phyloP scores from a whole-genome alignment of 2,888 invertebrate genomes.

The Polydrusus cervinus region DNA sequence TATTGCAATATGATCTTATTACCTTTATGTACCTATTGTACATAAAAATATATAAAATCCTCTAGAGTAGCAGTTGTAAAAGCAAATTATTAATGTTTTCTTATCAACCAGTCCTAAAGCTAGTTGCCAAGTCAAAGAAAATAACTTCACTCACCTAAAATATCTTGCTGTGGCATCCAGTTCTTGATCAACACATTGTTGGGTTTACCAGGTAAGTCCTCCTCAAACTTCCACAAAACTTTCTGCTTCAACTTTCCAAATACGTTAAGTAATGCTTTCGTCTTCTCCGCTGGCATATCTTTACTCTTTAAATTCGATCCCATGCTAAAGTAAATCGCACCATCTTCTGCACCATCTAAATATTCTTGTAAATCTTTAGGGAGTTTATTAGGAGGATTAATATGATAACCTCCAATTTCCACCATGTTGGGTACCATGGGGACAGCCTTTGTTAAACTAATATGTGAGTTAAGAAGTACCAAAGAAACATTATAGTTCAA shows the following conservation, averaged over 20 bases:
- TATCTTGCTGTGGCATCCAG: constrained; percentile 79
- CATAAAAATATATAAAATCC: too few relatives aligned
- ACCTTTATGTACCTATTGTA: too few relatives aligned
- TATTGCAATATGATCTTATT: too few relatives aligned
- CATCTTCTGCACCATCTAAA: constrained; percentile 58
- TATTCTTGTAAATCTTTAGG: constrained; percentile 58
- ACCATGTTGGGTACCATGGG: constrained; percentile 75
- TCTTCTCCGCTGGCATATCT: constrained; percentile 73
- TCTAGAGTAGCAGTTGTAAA: too few relatives aligned
- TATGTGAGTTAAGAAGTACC: constrained; percentile 69
- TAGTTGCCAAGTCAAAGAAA: too few relatives aligned
- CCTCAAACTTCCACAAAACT: constrained; percentile 83
- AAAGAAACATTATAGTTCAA: constrained; percentile 62
- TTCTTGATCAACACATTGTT: constrained; percentile 75
- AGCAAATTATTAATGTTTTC: too few relatives aligned
- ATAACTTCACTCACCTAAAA: constrained; percentile 64
- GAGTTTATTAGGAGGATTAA: constrained; percentile 60
- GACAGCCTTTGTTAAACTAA: constrained; percentile 71
- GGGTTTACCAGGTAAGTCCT: constrained; percentile 73
- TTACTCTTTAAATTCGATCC: constrained; percentile 76
- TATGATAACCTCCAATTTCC: constrained; percentile 75
- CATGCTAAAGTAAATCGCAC: constrained; percentile 75
- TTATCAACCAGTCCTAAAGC: too few relatives aligned
- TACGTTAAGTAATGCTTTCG: constrained; percentile 73
- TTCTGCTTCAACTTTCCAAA: constrained; percentile 77